Evolutionary conservation across 37 sponge, comb jelly and placozoan genomes (phyloP), one percentile per base, ranked within the genome.

Genomic region (Dysidea cf. avara): DNA sequence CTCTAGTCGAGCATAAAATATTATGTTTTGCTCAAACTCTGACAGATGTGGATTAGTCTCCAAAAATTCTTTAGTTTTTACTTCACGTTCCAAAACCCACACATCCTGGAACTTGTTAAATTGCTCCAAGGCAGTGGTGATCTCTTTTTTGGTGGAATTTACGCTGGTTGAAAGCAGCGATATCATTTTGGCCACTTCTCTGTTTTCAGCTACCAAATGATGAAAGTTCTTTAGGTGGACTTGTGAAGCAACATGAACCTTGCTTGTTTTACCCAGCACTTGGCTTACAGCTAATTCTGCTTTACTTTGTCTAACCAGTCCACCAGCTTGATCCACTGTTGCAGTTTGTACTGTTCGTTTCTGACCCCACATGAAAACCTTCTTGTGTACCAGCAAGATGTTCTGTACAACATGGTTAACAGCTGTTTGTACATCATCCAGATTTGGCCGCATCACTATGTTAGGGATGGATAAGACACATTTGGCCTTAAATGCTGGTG

Each of bases 101-200:
- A 97, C 65, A 32, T 91, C 76, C 67, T 90, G 73, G 61, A 89
- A 97, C 48, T 78, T 38, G 46, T 92, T 83, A 79, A 94, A 94
- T 21, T 83, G 72, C 39, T 78, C 83, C 22, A 94, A 56, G 20
- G 85, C 77, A 29, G 83, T 76, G 1, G 66, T 85, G 33, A 97
- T 66, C 46, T 86, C 82, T 9, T 31, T 68, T 66, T 95, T 97
- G 37, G 95, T 91, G 38, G 95, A 88, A 50, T 79, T 97, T 53
- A 97, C 56, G 18, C 79, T 83, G 1, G 95, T 80, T 39, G 83
- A 77, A 40, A 97, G 83, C 14, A 88, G 50, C 37, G 93, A 82
- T 6, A 91, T 60, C 54, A 92, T 66, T 66, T 97, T 97, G 26
- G 86, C 87, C 12, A 94, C 76, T 17, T 97, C 99, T 65, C 91